These are phyloP conservation scores for Noctilio leporinus DNA, from an alignment of 2,113 vertebrate species.

Conservation along the genomic window DNA sequence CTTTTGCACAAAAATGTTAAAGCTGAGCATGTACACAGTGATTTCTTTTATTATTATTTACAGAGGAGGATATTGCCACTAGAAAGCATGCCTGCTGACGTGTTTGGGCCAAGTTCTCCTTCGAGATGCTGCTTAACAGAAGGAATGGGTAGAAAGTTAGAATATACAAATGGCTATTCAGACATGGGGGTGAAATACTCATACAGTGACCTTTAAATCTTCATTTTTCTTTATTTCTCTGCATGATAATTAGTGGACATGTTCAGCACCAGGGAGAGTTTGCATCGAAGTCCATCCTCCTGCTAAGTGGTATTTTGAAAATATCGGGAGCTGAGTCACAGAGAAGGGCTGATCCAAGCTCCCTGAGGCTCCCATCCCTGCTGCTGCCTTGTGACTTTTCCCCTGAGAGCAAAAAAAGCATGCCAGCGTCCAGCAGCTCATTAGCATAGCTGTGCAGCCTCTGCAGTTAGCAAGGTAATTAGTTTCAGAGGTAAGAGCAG, in stretches of 20 bases:
- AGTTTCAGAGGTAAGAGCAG: slow-evolving; percentile 70
- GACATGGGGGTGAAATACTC: slow-evolving; percentile 52
- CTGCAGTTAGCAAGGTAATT: slow-evolving; percentile 70
- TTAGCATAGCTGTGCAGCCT: slow-evolving; percentile 58
- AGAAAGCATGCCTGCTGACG: slow-evolving; percentile 17
- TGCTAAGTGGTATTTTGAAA: slow-evolving; percentile 19
- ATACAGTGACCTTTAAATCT: slow-evolving; percentile 24
- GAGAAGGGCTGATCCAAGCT: neutral
- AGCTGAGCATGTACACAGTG: slow-evolving; percentile 18
- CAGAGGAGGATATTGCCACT: neutral
- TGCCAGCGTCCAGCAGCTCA: slow-evolving; percentile 31
- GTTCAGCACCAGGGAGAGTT: slow-evolving; percentile 7
- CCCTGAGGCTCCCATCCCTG: neutral
- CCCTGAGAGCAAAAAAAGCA: neutral
- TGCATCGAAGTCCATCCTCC: neutral
- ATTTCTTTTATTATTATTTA: slow-evolving; percentile 25
- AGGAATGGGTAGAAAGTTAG: slow-evolving; percentile 44
- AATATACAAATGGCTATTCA: slow-evolving; percentile 44
- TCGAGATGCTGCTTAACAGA: slow-evolving; percentile 49
- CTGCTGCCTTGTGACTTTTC: neutral
- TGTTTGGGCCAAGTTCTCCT: slow-evolving; percentile 31
- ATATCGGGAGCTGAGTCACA: neutral
- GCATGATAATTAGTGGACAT: neutral
- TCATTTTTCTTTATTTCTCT: slow-evolving; percentile 41
- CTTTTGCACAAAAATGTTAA: slow-evolving; percentile 22